Percentiles rank a stretch among this genome's conserved stretches.
phyloP scores from a whole-genome alignment of 2,888 invertebrate genomes.

The Proisotoma minuta region DNA sequence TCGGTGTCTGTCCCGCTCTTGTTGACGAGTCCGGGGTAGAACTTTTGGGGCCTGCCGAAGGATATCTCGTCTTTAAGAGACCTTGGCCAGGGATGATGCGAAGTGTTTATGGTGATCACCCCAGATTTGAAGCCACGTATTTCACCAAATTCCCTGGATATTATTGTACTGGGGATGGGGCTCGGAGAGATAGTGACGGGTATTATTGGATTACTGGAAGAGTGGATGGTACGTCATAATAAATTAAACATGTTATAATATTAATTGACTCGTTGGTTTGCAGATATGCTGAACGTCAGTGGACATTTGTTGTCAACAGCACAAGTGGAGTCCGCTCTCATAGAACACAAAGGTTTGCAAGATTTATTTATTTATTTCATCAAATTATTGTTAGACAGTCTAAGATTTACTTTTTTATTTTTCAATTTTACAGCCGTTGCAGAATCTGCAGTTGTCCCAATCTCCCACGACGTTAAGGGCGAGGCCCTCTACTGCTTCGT shows the following conservation, averaged over 20 bases:
- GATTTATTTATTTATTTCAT: not conserved
- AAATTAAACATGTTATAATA: too few species aligned
- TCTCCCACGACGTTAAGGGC: constrained; percentile 91
- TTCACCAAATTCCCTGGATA: constrained; percentile 94
- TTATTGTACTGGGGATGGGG: constrained; percentile 97
- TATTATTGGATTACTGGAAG: constrained; percentile 95
- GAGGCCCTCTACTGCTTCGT: constrained; percentile 97
- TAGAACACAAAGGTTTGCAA: constrained; percentile 40
- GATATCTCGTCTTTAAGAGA: constrained; percentile 85
- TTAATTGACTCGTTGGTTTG: constrained; percentile 89
- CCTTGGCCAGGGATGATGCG: constrained; percentile 99
- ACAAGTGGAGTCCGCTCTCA: constrained; percentile 61
- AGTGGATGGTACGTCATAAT: constrained; percentile 80
- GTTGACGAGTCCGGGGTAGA: constrained; percentile 81
- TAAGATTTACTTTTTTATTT: not conserved
- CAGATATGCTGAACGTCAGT: constrained; percentile 98
- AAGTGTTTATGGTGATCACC: constrained; percentile 84
- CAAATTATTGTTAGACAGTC: not conserved
- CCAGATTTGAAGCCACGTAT: constrained; percentile 83
- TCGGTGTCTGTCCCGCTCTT: constrained; percentile 85
- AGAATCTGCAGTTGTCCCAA: constrained; percentile 94
- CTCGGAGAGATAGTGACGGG: constrained; percentile 84
- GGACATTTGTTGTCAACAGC: constrained; percentile 97
- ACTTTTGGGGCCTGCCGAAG: constrained; percentile 84
- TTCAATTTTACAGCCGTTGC: constrained; percentile 58